A percentile compares a stretch with the other conserved stretches of the same genome.
Evolutionary conservation across 2,888 invertebrate species (phyloP).

Genomic region (Netelia virgata): DNA sequence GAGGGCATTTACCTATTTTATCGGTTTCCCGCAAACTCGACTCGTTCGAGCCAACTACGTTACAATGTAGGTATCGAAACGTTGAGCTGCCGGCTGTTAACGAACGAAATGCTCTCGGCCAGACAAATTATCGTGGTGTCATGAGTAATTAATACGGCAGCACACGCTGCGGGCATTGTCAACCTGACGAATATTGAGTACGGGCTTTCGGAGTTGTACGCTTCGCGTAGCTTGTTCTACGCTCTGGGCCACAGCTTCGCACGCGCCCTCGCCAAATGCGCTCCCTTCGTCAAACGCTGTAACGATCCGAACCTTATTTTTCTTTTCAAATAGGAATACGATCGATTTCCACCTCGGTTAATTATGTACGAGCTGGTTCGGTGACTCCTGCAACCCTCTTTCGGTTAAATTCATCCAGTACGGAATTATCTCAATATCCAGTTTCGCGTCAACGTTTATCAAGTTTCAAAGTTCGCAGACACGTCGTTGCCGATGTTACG

Average conservation of each 20-base stretch:
- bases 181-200: slow-evolving; percentile 82
- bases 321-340: background rate
- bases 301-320: background rate
- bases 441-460: no score
- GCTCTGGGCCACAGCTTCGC: background rate
- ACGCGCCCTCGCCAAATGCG: background rate
- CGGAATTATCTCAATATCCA: background rate
- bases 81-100: slow-evolving; percentile 26
- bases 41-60: background rate
- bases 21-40: no score
- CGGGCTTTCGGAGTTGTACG: background rate
- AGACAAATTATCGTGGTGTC: slow-evolving; percentile 54
- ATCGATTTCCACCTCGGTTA: background rate
- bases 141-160: slow-evolving; percentile 81
- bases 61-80: background rate
- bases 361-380: background rate
- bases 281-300: background rate
- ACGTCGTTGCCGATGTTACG: background rate
- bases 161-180: slow-evolving; percentile 85
- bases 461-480: no score
- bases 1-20: background rate
- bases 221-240: background rate
- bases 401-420: background rate
- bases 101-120: slow-evolving; percentile 37
- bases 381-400: background rate